A percentile compares a stretch with the other conserved stretches of the same genome.
These are phyloP conservation scores for Alces alces DNA, from an alignment of 2,113 vertebrate species.

Conservation along the genomic window DNA sequence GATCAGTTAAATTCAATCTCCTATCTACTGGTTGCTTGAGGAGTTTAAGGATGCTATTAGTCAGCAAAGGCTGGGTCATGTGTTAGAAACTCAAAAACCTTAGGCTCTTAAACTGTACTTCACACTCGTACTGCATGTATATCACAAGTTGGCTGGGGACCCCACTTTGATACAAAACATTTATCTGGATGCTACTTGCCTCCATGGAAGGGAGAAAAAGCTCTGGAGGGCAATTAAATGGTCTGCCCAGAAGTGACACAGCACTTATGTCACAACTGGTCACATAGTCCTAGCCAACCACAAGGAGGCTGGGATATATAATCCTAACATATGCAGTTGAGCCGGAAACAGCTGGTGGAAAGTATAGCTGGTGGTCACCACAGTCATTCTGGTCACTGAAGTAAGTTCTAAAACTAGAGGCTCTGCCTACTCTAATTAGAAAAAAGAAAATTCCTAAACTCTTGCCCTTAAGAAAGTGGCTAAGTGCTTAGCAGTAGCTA, in stretches of 20 bases:
- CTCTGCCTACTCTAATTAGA: background rate
- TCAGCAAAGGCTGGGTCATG: background rate
- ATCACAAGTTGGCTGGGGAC: background rate
- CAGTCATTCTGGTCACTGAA: background rate
- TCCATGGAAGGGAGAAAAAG: background rate
- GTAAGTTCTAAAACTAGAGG: background rate
- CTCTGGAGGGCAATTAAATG: background rate
- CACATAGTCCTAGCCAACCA: background rate
- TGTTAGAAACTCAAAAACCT: background rate
- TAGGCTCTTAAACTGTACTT: background rate
- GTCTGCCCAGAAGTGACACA: background rate
- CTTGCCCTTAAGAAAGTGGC: background rate
- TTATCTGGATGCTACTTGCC: background rate
- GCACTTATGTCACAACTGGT: background rate
- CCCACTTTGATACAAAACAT: background rate
- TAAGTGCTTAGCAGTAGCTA: background rate
- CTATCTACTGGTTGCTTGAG: background rate
- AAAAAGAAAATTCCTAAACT: background rate
- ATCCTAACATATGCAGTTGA: background rate
- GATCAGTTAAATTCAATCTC: background rate
- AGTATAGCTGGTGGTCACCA: background rate
- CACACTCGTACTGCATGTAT: background rate
- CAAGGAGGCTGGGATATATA: background rate
- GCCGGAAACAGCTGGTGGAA: background rate
- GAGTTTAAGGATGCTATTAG: background rate